phyloP scores from a whole-genome alignment of 2,113 vertebrate species.

The Phrynocephalus versicolor region DNA sequence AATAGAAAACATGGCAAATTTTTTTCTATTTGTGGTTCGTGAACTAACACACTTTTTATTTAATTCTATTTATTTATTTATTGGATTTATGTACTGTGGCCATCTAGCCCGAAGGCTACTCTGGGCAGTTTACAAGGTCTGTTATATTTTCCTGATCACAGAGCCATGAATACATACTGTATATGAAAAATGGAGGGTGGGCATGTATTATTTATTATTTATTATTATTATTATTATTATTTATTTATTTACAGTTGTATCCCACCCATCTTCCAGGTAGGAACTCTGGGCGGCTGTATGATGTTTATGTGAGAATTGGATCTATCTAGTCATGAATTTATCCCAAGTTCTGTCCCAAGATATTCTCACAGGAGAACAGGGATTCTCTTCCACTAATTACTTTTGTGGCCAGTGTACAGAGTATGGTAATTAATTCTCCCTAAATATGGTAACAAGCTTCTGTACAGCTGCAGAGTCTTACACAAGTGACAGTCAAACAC shows the following conservation, averaged over 20 bases:
- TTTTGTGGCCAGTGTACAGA: conserved; percentile 34
- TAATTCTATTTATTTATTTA: no score
- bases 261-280: no score
- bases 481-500: conserved; percentile 13
- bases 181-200: neutral
- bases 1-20: no score
- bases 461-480: neutral
- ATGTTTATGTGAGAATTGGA: neutral
- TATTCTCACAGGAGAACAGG: conserved; percentile 12
- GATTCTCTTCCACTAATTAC: conserved; percentile 61
- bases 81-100: no score
- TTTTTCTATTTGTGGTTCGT: no score
- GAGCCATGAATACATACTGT: neutral
- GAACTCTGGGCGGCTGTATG: no score
- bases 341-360: conserved; percentile 37
- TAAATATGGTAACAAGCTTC: conserved; percentile 46
- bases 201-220: no score
- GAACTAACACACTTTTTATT: neutral
- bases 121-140: no score
- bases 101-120: no score
- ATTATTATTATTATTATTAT: no score
- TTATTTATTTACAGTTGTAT: no score
- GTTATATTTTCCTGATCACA: neutral
- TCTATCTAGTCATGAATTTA: neutral
- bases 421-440: conserved; percentile 53